A percentile compares a stretch with the other conserved stretches of the same genome.
These are phyloP conservation scores for Eledona agricola DNA, from an alignment of 2,888 invertebrate genomes.

Conservation along the genomic window DNA sequence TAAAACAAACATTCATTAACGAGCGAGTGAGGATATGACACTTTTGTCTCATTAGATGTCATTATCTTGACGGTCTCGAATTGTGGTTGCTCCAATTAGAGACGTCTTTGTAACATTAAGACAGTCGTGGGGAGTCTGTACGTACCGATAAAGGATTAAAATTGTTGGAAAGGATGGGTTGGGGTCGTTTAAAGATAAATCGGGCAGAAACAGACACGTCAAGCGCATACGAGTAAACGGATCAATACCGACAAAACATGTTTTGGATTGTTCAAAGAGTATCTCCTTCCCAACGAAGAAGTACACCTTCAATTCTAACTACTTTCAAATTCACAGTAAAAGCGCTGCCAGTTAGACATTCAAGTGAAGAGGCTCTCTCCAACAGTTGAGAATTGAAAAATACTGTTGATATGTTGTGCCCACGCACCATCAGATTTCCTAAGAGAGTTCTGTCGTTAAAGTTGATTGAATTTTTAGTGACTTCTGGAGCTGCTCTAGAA, in stretches of 20 bases:
- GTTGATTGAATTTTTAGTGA: too few species aligned
- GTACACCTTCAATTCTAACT: too few species aligned
- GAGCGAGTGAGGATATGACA: constrained; percentile 13
- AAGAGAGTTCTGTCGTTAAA: too few species aligned
- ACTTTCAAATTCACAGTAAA: too few species aligned
- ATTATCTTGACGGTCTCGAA: constrained; percentile 21
- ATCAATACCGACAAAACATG: constrained; percentile 32
- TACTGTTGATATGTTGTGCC: too few species aligned
- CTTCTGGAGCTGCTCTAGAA: too few species aligned
- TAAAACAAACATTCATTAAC: constrained; percentile 24
- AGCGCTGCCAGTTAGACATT: too few species aligned
- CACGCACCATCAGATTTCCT: too few species aligned
- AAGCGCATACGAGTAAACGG: constrained; percentile 26
- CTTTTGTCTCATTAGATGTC: constrained; percentile 25
- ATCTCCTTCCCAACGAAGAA: too few species aligned
- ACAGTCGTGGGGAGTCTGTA: constrained; percentile 10
- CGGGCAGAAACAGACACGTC: constrained; percentile 30
- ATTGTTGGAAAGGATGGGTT: constrained; percentile 17
- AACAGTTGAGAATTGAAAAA: too few species aligned
- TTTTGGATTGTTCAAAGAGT: too few species aligned
- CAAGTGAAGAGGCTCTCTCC: too few species aligned
- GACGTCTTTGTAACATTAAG: constrained; percentile 6
- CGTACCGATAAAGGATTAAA: constrained; percentile 14
- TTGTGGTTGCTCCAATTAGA: constrained; percentile 17
- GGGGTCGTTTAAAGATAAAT: constrained; percentile 22